These are phyloP conservation scores for Drosophila oshimai DNA, from an alignment of 1,140 invertebrate species.

Conservation along the genomic window DNA sequence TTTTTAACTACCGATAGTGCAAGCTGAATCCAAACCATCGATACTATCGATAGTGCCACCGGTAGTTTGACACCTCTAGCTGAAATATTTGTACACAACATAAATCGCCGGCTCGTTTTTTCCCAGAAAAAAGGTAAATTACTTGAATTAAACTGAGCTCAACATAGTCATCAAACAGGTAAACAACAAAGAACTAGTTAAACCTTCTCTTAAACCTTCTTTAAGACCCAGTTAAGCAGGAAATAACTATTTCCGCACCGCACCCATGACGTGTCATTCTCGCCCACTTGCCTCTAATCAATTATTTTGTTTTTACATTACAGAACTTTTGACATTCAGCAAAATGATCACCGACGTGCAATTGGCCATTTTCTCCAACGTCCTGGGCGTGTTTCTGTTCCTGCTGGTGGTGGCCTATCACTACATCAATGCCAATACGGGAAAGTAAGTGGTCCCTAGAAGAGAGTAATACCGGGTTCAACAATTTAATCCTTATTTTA, in stretches of 20 bases:
- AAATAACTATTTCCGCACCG: background rate
- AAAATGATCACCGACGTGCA: slow-evolving; percentile 98
- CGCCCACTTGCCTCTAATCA: slow-evolving; percentile 9
- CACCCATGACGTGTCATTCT: slow-evolving; percentile 38
- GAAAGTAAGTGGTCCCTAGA: slow-evolving; percentile 54
- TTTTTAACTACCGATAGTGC: too few species aligned
- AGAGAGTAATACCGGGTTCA: background rate
- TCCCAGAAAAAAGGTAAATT: slow-evolving; percentile 19
- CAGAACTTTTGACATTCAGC: background rate
- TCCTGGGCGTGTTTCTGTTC: slow-evolving; percentile 96
- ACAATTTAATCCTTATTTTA: slow-evolving; percentile 19
- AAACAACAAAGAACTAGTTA: too few species aligned
- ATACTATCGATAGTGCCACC: too few species aligned
- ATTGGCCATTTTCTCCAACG: slow-evolving; percentile 97
- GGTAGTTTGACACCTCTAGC: too few species aligned
- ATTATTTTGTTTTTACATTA: background rate
- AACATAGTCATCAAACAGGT: too few species aligned
- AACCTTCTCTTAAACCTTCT: too few species aligned
- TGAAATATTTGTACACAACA: slow-evolving; percentile 20
- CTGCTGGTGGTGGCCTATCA: slow-evolving; percentile 97
- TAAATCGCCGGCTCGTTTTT: slow-evolving; percentile 31
- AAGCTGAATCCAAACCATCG: too few species aligned
- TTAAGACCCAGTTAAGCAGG: background rate
- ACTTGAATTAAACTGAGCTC: background rate
- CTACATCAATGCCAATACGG: slow-evolving; percentile 94